A percentile compares a stretch with the other conserved stretches of the same genome.
These are phyloP conservation scores for Simalia tracyae DNA, from an alignment of 2,797 vertebrate genomes.

Conservation along the genomic window DNA sequence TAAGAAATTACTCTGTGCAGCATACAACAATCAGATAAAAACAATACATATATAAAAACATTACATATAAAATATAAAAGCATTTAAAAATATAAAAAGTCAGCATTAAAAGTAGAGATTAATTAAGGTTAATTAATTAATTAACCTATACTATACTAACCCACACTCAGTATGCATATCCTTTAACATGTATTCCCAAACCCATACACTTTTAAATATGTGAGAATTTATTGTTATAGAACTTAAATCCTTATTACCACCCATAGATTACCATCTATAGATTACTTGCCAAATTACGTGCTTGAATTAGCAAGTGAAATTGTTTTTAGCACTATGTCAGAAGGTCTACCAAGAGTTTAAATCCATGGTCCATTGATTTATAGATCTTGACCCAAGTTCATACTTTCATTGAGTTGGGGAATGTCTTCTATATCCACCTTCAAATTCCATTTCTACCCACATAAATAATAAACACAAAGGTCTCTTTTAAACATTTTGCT, in stretches of 20 bases:
- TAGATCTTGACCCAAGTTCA: background rate
- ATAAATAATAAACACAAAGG: background rate
- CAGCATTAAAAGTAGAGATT: too few species aligned
- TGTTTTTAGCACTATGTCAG: background rate
- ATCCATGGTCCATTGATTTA: background rate
- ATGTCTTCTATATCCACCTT: background rate
- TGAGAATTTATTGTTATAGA: slow-evolving; percentile 49
- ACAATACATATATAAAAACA: too few species aligned
- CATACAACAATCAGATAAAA: too few species aligned
- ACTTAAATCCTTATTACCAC: slow-evolving; percentile 44
- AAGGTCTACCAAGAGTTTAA: background rate
- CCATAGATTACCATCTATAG: slow-evolving; percentile 50
- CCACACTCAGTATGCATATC: background rate
- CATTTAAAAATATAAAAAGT: too few species aligned
- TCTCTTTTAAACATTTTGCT: background rate
- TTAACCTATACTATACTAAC: background rate
- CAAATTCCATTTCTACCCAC: background rate
- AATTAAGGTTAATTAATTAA: too few species aligned
- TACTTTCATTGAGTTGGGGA: background rate
- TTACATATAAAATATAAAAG: too few species aligned
- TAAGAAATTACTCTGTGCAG: too few species aligned
- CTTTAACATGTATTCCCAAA: slow-evolving; percentile 43
- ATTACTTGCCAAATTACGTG: slow-evolving; percentile 43
- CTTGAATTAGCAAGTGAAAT: slow-evolving; percentile 35
- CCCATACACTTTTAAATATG: slow-evolving; percentile 39